These are phyloP conservation scores for Paradisaea rubra DNA, from an alignment of 2,113 vertebrate species.

Conservation along the genomic window DNA sequence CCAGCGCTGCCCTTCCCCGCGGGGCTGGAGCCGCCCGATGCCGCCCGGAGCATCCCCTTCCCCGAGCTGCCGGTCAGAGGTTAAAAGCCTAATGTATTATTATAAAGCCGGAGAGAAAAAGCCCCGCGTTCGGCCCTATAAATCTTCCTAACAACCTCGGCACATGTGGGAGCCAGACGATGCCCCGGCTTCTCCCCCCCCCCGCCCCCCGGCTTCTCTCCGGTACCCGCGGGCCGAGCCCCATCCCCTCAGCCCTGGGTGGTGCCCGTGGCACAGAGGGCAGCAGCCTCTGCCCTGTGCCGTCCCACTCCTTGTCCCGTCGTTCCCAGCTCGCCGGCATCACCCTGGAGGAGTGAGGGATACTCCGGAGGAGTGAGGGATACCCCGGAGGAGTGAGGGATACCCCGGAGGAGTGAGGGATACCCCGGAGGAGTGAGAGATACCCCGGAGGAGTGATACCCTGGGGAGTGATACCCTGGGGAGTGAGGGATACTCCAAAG, in stretches of 20 bases:
- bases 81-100: conserved; percentile 71
- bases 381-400: accelerated
- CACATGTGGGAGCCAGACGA: conserved; percentile 75
- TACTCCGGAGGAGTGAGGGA: accelerated
- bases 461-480: accelerated
- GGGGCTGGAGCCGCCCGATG: conserved; percentile 8
- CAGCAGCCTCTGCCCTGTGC: not conserved
- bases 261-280: not conserved
- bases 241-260: accelerated
- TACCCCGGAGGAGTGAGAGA: accelerated
- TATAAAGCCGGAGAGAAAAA: conserved; percentile 52
- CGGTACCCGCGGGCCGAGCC: not conserved
- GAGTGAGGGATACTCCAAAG: accelerated
- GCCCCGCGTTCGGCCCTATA: conserved; percentile 59
- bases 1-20: not conserved
- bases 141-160: conserved; percentile 66
- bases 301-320: accelerated
- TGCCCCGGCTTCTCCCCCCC: not conserved
- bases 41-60: conserved; percentile 50
- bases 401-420: not conserved
- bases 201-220: not conserved
- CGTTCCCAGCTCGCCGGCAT: accelerated
- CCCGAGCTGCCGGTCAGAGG: conserved; percentile 64
- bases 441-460: not conserved
- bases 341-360: accelerated